Evolutionary conservation across 2,888 invertebrate species (phyloP).

Genomic region (Sinodicranocentrus sp.): DNA sequence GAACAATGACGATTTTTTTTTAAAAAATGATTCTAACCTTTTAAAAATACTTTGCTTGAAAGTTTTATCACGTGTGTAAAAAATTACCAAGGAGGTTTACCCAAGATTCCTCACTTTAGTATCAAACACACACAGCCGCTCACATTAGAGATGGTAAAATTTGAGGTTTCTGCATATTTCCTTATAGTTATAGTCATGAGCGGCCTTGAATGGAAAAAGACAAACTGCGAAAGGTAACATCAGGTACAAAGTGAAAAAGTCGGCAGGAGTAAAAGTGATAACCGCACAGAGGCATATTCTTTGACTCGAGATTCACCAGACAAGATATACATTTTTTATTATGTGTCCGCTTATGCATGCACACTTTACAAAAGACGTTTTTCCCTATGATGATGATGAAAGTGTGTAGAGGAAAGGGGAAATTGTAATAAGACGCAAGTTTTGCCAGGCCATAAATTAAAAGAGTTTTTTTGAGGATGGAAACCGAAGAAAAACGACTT

Average conservation of each 20-base stretch:
- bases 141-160: too few species aligned
- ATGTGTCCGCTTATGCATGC: conserved; percentile 7
- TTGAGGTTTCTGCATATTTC: too few species aligned
- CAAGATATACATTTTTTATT: conserved; percentile 20
- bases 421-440: conserved; percentile 62
- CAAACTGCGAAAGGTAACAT: too few species aligned
- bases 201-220: too few species aligned
- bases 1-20: too few species aligned
- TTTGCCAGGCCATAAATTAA: conserved; percentile 64
- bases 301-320: conserved; percentile 21
- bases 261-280: background rate
- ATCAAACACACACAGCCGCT: too few species aligned
- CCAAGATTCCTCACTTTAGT: too few species aligned
- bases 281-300: conserved; percentile 29
- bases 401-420: conserved; percentile 35
- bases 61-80: too few species aligned
- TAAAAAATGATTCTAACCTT: too few species aligned
- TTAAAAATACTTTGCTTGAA: too few species aligned
- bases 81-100: too few species aligned
- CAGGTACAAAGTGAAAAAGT: background rate
- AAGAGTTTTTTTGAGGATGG: conserved; percentile 45
- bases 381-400: conserved; percentile 25
- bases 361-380: conserved; percentile 6
- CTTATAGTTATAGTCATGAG: too few species aligned
- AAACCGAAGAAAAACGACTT: conserved; percentile 14